phyloP scores from a whole-genome alignment of 2,888 invertebrate species.

The Yponomeuta evonymella region DNA sequence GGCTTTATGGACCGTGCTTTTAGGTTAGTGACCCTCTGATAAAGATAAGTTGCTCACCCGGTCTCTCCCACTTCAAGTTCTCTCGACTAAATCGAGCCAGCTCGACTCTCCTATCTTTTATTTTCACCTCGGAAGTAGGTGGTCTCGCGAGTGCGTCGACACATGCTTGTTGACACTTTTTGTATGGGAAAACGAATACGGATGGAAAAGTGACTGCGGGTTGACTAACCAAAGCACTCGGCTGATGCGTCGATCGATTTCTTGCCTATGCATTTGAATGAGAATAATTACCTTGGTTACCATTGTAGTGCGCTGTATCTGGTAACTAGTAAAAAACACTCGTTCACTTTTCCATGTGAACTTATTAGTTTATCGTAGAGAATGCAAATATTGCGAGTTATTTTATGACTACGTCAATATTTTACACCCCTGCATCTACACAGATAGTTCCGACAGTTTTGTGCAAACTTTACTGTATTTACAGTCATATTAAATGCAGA shows the following conservation, averaged over 20 bases:
- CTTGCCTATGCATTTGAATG: conserved; percentile 1
- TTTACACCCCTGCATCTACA: not conserved
- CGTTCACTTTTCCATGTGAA: not conserved
- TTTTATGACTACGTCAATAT: conserved; percentile 1
- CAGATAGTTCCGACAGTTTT: not conserved
- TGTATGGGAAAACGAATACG: conserved; percentile 28
- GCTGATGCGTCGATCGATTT: conserved; percentile 6
- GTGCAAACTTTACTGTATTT: not conserved
- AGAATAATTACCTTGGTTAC: conserved; percentile 4
- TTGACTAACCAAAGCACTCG: conserved; percentile 12
- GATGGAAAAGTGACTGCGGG: conserved; percentile 30
- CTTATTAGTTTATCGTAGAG: not conserved
- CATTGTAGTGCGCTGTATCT: not conserved
- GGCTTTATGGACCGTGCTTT: conserved; percentile 2
- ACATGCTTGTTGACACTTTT: conserved; percentile 28
- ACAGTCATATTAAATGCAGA: not conserved
- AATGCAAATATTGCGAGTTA: not conserved
- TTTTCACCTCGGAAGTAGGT: conserved; percentile 17
- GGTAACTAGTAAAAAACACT: not conserved
- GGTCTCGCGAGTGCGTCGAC: conserved; percentile 7
- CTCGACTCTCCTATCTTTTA: not conserved
- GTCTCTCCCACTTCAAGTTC: conserved; percentile 4
- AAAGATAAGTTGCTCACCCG: conserved; percentile 15
- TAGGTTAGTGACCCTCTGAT: conserved; percentile 15
- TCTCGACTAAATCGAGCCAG: conserved; percentile 8